Conservation (phyloP, 1,140 invertebrate species). For the Eurytemora carolleeae region DNA sequence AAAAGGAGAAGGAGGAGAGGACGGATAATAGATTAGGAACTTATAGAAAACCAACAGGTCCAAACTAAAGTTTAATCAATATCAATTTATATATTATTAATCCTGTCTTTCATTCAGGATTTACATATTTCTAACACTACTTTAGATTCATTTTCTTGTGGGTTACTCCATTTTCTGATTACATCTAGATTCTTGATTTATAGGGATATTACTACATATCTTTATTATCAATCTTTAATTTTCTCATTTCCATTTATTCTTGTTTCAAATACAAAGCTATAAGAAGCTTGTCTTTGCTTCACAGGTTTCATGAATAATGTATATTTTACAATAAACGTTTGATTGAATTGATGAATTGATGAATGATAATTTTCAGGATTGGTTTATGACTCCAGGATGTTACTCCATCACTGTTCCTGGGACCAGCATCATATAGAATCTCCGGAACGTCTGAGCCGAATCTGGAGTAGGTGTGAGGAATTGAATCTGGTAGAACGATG, state of each 20-base stretch:
- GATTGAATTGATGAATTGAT: background rate
- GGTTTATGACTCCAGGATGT: conserved; percentile 53
- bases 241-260: too few relatives aligned
- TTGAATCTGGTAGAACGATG: conserved; percentile 42
- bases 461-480: conserved; percentile 51
- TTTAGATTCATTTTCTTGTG: too few relatives aligned
- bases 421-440: conserved; percentile 58
- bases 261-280: background rate
- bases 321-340: background rate
- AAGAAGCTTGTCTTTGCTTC: background rate
- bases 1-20: background rate
- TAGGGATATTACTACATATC: too few relatives aligned
- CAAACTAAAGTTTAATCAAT: background rate
- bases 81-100: too few relatives aligned
- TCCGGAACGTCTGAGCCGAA: conserved; percentile 45
- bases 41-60: background rate
- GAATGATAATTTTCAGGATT: conserved; percentile 31
- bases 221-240: too few relatives aligned
- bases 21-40: background rate
- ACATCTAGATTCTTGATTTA: background rate
- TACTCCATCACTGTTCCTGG: conserved; percentile 57
- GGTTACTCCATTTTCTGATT: background rate
- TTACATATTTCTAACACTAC: too few relatives aligned
- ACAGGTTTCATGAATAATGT: background rate
- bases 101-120: too few relatives aligned